phyloP scores from a whole-genome alignment of 2,797 vertebrate genomes.

The Takifugu rubripes region DNA sequence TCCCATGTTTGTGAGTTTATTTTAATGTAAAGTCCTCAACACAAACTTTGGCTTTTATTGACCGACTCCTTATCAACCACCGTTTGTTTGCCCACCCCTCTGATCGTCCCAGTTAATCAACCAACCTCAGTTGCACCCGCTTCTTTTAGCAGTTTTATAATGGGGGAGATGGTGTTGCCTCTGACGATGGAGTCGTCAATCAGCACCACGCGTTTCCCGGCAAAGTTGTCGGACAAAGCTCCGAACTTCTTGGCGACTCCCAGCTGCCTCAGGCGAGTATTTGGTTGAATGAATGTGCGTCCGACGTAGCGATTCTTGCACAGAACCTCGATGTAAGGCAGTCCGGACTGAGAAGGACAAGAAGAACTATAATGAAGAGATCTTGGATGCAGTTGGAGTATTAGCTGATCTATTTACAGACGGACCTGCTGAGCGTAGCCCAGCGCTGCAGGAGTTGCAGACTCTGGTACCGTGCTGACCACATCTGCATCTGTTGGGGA shows the following conservation, averaged over 20 bases:
- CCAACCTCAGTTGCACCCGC: slow-evolving; percentile 94
- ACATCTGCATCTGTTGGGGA: slow-evolving; percentile 93
- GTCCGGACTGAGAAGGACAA: slow-evolving; percentile 78
- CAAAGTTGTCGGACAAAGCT: slow-evolving; percentile 94
- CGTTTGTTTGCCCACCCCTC: no score
- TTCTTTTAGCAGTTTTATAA: slow-evolving; percentile 95
- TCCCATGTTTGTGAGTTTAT: no score
- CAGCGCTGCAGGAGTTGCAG: slow-evolving; percentile 94
- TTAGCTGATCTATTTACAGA: not conserved
- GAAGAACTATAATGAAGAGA: not conserved
- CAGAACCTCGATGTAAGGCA: slow-evolving; percentile 93
- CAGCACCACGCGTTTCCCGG: slow-evolving; percentile 92
- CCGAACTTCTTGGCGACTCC: slow-evolving; percentile 99
- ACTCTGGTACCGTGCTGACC: slow-evolving; percentile 98
- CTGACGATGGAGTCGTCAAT: slow-evolving; percentile 96
- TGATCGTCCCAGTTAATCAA: no score
- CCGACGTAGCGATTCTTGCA: slow-evolving; percentile 98
- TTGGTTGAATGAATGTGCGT: slow-evolving; percentile 96
- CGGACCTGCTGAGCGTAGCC: slow-evolving; percentile 90
- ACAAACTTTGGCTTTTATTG: no score
- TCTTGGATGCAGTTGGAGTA: not conserved
- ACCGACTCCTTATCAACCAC: no score
- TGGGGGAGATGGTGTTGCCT: slow-evolving; percentile 97
- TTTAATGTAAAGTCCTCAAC: no score
- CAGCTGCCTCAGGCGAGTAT: slow-evolving; percentile 92